Evolutionary conservation across 2,888 invertebrate species (phyloP), one percentile per base, ranked within the genome.

Genomic region (Trypoxylon attenuatum): DNA sequence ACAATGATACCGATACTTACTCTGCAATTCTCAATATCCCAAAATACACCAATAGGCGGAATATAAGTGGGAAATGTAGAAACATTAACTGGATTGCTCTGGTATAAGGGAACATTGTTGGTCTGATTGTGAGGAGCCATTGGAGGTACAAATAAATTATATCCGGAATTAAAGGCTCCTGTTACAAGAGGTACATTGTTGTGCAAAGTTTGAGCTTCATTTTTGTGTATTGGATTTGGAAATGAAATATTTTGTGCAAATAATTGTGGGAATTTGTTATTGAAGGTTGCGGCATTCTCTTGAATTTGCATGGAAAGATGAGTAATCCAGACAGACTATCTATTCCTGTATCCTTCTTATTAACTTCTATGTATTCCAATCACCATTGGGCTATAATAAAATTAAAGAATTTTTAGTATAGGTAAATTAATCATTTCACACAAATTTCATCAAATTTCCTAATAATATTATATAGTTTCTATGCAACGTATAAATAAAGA

Each of bases 21-120:
- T 87, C 93, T 92, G 86, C 95, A 95, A 87, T 96, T 96, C 88
- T 96, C 96, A 81, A 96, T 96, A 85, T 96, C 96, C 96, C 96
- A 96, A 87, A 96, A 96, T 72, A 96, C 94, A 47, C 95, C 96
- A 80, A 96, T 92, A 1, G 94, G 94, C 23, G 91, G 91, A 58
- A 91, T 78, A 73, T 84, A 86, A 46, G 78, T 83, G 4, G 82
- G 80, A 39, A 73, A 49, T 74, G 76, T 64, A 74, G 82, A 18
- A 46, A 71, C 50, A 69, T 77, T 76, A 60, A 73, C 51, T 58
- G 81, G 70, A 62, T 78, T 81, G 27, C 82, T 77, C 55, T 82
- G 80, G 56, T 81, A 76, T 42, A 80, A 58, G 55, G 73, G 78
- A 4, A 78, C 64, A 60, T 76, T 80, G 45, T 84, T 79, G 49